phyloP scores from a whole-genome alignment of 2,888 invertebrate species.

The Epirrhoe alternata region DNA sequence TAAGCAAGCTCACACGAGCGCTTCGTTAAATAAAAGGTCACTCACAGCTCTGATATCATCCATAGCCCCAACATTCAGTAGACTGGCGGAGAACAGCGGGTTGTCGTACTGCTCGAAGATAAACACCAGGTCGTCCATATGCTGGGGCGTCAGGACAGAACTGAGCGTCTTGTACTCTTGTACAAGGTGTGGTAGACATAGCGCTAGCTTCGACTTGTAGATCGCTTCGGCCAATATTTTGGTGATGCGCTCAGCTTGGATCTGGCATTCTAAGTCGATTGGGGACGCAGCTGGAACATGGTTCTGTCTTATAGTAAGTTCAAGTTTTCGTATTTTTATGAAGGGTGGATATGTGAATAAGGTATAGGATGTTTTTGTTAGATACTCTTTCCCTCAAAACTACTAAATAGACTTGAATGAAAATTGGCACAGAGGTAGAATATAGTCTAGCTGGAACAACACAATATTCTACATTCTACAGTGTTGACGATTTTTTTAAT shows the following conservation, averaged over 20 bases:
- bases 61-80: constrained; percentile 70
- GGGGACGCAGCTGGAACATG: constrained; percentile 37
- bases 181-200: constrained; percentile 69
- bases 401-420: too few species aligned
- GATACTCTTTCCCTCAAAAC: too few species aligned
- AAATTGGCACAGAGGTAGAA: too few species aligned
- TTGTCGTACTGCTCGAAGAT: constrained; percentile 80
- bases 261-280: constrained; percentile 42
- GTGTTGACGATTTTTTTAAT: too few species aligned
- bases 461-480: too few species aligned
- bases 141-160: constrained; percentile 57
- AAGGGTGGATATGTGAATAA: too few species aligned
- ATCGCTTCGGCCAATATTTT: constrained; percentile 80
- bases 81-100: constrained; percentile 67
- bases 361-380: too few species aligned
- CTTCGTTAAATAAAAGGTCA: too few species aligned
- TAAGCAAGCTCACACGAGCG: too few species aligned
- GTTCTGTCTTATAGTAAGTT: neutral
- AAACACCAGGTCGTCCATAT: constrained; percentile 73
- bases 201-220: constrained; percentile 69
- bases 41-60: constrained; percentile 73
- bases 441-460: too few species aligned
- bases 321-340: too few species aligned
- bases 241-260: constrained; percentile 83
- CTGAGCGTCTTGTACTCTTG: constrained; percentile 67